Evolutionary conservation across 2,888 invertebrate genomes (phyloP), one percentile per base, ranked within the genome.

Genomic region (Hyposoter didymator): DNA sequence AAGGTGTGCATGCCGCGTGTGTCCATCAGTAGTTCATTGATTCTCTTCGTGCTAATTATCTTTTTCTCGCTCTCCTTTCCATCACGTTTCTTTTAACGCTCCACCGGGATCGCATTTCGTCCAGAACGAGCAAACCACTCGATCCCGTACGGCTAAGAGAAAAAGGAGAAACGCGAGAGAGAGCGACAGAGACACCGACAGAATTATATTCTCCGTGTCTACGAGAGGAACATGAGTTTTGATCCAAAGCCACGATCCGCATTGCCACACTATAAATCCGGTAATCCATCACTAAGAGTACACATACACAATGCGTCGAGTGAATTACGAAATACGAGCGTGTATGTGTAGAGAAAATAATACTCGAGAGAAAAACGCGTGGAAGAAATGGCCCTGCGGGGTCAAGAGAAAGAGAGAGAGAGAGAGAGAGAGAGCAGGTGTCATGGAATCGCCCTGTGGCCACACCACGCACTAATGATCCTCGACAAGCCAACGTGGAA

Each of bases 231-330:
- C 69, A 62, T 69, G 85, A 79, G 78, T 85, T 85, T 75, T 82
- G 69, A 85, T 85, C 78, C 82, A 70, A 64, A 78, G 70, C 28
- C 64, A 55, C 75, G 82, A 85, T 82, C 82, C 84, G 32, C 62
- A 12, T 62, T 62, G 69, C 78, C 59, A 52, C 64, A 45, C 76
- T 55, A 69, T 69, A 55, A 72, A 81, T 84, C 88, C 84, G 86
- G 92, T 89, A 92, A 93, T 93, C 91, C 92, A 93, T 93, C 93
- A 93, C 90, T 90, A 90, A 89, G 90, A 90, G 91, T 90, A 91
- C 59, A 59, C 39, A 90, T 66, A 66, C 62, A 70, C 75, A 76
- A 78, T 80, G 79, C 64, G 59, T 43, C 39, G 82, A 84, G 76
- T 81, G 81, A 84, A 84, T 80, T 72, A 81, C 66, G 82, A 85